Base-by-base conservation (phyloP, 2,797 vertebrate species). In the Varecia variegata region DNA sequence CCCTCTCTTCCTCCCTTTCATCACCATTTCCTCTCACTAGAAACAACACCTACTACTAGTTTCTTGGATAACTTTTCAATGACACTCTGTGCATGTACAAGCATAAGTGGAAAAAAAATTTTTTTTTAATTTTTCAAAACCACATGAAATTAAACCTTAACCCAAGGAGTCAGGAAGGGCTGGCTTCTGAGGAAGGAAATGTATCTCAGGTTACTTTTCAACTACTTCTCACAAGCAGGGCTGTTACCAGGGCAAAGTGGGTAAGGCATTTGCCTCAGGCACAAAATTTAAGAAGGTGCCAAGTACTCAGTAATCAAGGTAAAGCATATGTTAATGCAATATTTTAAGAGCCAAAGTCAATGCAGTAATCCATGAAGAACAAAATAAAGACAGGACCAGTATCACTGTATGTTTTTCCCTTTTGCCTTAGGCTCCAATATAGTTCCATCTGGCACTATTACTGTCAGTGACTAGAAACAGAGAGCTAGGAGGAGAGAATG, bases 311-410 rank as follows among this genome's bases (percentile, higher is more conserved):
- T 79, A 74, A 92, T 45, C 52, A 60, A 92, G 68, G 86, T 35
- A 88, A 92, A 93, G 43, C 88, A 50, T 88, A 67, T 54, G 77
- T 76, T 86, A 90, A 95, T 90, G 20, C 35, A 85, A 62, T 74
- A 95, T 73, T 90, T 96, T 40, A 70, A 96, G 90, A 94, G 82
- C 87, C 68, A 85, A 86, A 86, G 50, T 56, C 70, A 94, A 35
- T 79, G 27, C n/a, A 79, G 67, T 86, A 97, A 87, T 90, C 50
- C 47, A 65, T 3, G 40, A 88, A 92, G 62, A 97, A 65, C 27
- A 96, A 90, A 97, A 67, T 67, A 82, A 86, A 91, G 87, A 32
- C 38, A 73, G 67, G 58, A 47, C 56, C 8, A 6, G 4, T 45
- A 35, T 87, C 56, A n/a, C 13, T 40, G 27, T 74, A 32, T 13